Evolutionary conservation across 2,797 vertebrate genomes (phyloP).

Genomic region (Pangasius krempfi): DNA sequence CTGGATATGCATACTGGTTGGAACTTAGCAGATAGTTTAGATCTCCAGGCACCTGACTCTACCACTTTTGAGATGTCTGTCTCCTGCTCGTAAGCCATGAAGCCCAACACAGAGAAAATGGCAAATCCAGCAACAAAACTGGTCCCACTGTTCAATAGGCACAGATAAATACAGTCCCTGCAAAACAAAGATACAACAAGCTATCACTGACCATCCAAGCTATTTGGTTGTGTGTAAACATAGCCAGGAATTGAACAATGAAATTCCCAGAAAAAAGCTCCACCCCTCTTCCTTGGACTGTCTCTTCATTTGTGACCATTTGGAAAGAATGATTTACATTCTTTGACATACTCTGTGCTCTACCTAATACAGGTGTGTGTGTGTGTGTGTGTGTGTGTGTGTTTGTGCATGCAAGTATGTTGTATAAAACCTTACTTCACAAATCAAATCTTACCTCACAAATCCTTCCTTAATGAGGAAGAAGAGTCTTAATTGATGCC

Average conservation of each 20-base stretch:
- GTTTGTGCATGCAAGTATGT: too few species aligned
- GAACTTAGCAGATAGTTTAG: neutral
- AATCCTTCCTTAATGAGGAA: too few species aligned
- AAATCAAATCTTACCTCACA: too few species aligned
- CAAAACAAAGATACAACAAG: constrained; percentile 70
- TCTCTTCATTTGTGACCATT: too few species aligned
- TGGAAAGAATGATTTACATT: too few species aligned
- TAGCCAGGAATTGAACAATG: neutral
- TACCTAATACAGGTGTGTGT: too few species aligned
- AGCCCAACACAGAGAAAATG: constrained; percentile 91
- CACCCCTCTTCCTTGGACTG: too few species aligned
- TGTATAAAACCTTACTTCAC: too few species aligned
- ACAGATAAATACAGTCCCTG: constrained; percentile 89
- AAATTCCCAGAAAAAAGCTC: neutral
- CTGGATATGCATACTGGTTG: too few species aligned
- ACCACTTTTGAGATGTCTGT: constrained; percentile 77
- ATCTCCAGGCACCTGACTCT: constrained; percentile 71
- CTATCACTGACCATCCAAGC: neutral
- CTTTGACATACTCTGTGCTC: too few species aligned
- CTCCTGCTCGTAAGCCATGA: constrained; percentile 80
- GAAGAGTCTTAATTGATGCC: too few species aligned
- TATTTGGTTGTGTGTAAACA: neutral
- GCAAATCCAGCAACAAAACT: constrained; percentile 92
- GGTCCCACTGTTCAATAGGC: constrained; percentile 89
- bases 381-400: too few species aligned